phyloP scores from a whole-genome alignment of 2,888 invertebrate genomes.

The Xiphydria camelus region DNA sequence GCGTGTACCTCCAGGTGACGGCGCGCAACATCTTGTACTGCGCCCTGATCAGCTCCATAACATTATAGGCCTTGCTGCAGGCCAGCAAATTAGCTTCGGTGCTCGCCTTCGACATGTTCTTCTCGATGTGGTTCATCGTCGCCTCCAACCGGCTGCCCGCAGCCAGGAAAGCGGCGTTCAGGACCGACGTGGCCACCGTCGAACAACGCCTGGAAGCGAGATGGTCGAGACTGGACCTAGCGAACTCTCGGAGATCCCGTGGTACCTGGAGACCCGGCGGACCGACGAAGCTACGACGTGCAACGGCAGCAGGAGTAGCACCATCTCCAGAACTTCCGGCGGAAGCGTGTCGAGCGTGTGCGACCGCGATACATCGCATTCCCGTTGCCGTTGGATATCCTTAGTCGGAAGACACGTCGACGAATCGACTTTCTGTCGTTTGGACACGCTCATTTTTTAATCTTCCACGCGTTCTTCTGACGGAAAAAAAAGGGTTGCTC shows the following conservation, averaged over 20 bases:
- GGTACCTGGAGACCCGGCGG: constrained; percentile 49
- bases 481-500: constrained; percentile 3
- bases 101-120: constrained; percentile 17
- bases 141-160: constrained; percentile 36
- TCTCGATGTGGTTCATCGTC: constrained; percentile 28
- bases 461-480: constrained; percentile 30
- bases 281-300: constrained; percentile 42
- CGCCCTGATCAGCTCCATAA: constrained; percentile 39
- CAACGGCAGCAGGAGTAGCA: constrained; percentile 42
- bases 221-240: too few species aligned
- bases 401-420: too few species aligned
- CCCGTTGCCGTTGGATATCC: too few species aligned
- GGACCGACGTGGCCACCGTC: constrained; percentile 41
- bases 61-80: constrained; percentile 33
- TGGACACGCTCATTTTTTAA: constrained; percentile 7
- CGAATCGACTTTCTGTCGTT: too few species aligned
- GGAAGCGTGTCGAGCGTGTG: constrained; percentile 44
- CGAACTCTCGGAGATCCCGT: too few species aligned
- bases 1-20: constrained; percentile 53
- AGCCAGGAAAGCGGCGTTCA: constrained; percentile 45
- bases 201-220: constrained; percentile 31
- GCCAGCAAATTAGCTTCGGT: constrained; percentile 26
- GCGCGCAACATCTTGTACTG: constrained; percentile 50
- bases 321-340: constrained; percentile 49
- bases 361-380: not conserved